phyloP scores from a whole-genome alignment of 2,888 invertebrate species.

The Amiota minor region DNA sequence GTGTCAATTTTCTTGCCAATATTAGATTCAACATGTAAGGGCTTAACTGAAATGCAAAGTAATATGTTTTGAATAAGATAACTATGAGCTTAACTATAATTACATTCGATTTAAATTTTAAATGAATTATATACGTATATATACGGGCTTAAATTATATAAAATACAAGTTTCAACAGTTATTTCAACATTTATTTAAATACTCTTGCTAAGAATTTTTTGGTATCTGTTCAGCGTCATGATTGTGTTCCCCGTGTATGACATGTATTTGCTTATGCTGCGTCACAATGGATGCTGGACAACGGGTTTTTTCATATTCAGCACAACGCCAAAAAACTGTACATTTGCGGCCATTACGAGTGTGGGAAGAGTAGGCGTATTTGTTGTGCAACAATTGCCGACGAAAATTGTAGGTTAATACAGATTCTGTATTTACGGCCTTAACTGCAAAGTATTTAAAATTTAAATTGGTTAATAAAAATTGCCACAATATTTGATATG shows the following conservation, averaged over 20 bases:
- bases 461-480: no score
- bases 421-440: neutral
- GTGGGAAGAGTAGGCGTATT: slow-evolving; percentile 62
- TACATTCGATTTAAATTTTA: no score
- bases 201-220: slow-evolving; percentile 39
- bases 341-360: slow-evolving; percentile 57
- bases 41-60: no score
- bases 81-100: no score
- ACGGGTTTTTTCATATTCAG: slow-evolving; percentile 58
- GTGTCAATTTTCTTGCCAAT: no score
- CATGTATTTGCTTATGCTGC: slow-evolving; percentile 58
- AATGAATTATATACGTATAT: no score
- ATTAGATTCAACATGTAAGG: no score
- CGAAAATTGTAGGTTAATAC: slow-evolving; percentile 64
- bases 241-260: slow-evolving; percentile 63
- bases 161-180: no score
- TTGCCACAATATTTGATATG: no score
- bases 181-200: slow-evolving; percentile 18
- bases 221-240: slow-evolving; percentile 58
- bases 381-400: slow-evolving; percentile 67
- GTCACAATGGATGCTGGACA: slow-evolving; percentile 68
- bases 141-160: no score
- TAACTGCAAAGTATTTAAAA: no score
- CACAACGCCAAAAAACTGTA: slow-evolving; percentile 69
- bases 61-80: no score